A percentile compares a stretch with the other conserved stretches of the same genome.
phyloP scores from a whole-genome alignment of 2,888 invertebrate genomes.

The Mythimna vitellina region DNA sequence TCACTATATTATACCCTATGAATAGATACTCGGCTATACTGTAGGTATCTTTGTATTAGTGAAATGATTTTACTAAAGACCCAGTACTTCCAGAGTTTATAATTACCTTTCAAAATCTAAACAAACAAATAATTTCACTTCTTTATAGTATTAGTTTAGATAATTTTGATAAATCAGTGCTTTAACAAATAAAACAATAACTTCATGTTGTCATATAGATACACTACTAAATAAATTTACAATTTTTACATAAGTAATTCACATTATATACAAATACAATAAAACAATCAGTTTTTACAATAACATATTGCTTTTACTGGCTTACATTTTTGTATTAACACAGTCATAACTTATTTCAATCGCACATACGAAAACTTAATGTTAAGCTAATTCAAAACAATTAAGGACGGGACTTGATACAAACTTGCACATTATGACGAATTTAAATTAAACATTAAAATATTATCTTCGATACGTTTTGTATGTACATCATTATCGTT shows the following conservation, averaged over 20 bases:
- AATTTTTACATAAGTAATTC: conserved; percentile 68
- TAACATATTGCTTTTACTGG: conserved; percentile 69
- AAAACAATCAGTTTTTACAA: conserved; percentile 58
- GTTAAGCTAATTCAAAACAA: conserved; percentile 47
- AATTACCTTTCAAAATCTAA: not conserved
- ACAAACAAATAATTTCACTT: conserved; percentile 3
- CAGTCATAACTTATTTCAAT: conserved; percentile 40
- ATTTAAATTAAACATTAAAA: conserved; percentile 28
- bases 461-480: conserved; percentile 20
- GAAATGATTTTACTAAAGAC: not conserved
- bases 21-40: not conserved
- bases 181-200: conserved; percentile 45
- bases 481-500: conserved; percentile 16
- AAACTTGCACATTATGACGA: conserved; percentile 59
- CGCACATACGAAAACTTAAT: conserved; percentile 51
- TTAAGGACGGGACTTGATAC: conserved; percentile 63
- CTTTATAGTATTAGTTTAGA: not conserved
- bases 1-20: not conserved
- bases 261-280: conserved; percentile 68
- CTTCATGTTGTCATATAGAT: conserved; percentile 30
- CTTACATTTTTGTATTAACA: conserved; percentile 54
- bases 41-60: not conserved
- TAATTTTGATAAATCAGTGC: conserved; percentile 41
- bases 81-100: not conserved
- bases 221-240: conserved; percentile 65